These are phyloP conservation scores for Podilymbus podiceps DNA, from an alignment of 2,113 vertebrate genomes.

Conservation along the genomic window DNA sequence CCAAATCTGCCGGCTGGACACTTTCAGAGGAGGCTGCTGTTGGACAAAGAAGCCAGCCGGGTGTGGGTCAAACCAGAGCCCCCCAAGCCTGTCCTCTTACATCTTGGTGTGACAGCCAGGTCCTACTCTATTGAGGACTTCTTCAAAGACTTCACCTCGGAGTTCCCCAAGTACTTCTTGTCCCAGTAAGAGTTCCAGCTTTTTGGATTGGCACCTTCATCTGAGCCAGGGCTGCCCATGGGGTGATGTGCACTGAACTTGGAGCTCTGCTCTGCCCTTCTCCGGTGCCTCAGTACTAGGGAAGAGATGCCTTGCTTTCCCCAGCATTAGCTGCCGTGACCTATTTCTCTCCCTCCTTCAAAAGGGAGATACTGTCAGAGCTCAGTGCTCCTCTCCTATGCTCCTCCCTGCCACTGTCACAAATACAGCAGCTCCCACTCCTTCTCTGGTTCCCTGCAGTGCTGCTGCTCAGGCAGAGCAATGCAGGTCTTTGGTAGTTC, in stretches of 20 bases:
- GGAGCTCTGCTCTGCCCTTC: not conserved
- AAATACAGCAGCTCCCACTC: not conserved
- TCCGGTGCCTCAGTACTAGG: not conserved
- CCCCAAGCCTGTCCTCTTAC: conserved; percentile 77
- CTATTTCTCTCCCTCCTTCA: not conserved
- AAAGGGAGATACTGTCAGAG: not conserved
- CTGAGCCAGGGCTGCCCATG: not conserved
- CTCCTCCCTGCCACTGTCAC: not conserved
- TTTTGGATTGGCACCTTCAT: not conserved
- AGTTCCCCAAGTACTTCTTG: conserved; percentile 73
- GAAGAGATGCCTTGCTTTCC: not conserved
- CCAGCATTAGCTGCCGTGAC: not conserved
- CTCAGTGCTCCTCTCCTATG: not conserved
- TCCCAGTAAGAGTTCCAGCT: conserved; percentile 66
- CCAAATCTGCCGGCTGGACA: conserved; percentile 32
- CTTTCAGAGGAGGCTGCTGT: conserved; percentile 26
- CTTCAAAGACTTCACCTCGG: conserved; percentile 69
- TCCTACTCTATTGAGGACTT: conserved; percentile 78
- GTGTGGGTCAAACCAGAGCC: conserved; percentile 69
- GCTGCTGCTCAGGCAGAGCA: not conserved
- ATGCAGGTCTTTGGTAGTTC: not conserved
- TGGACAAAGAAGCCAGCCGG: not conserved
- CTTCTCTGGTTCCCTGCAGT: not conserved
- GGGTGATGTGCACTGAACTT: not conserved
- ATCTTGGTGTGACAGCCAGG: conserved; percentile 81